Evolutionary conservation across 2,797 vertebrate genomes (phyloP), one percentile per base, ranked within the genome.

Genomic region (Gymnoscopelus microlampas): DNA sequence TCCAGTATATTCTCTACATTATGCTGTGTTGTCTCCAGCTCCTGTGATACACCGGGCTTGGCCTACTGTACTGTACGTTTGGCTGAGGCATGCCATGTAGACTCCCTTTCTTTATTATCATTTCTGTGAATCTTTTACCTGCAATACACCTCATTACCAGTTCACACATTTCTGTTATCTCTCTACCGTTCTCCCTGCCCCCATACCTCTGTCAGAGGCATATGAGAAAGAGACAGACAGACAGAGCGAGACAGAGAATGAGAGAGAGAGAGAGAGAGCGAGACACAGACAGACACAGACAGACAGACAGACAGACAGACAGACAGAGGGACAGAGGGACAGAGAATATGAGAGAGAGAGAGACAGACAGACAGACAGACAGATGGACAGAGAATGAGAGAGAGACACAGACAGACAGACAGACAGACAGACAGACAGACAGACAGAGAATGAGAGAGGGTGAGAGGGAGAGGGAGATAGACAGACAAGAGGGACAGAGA

Each of bases 61-160:
- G 1, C 19, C 1, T 19, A 19, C 19, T 19, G 19, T 19, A 19
- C 19, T 19, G 19, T 19, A 19, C 19, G 19, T 19, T 19, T 19
- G 19, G 19, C 19, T 1, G 19, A 19, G 60, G 63, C 35, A 47
- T 61, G 35, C 10, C 12, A 2, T 39, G 24, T 58, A 32, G 23
- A 61, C 55, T 49, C 53, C 23, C 24, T 9, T 29, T 5, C 23
- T 66, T 63, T 72, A 68, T 53, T 50, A 23, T 53, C 10, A 53
- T 57, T 62, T 39, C 62, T 48, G n/a, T 60, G 14, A n/a, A 48
- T 13, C 51, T 69, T 56, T 53, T 39, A 9, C 53, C 55, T 60
- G 35, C 29, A 23, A 66, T 67, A 2, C 47, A 48, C 7, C 12
- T 8, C 4, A 19, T 48, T 48, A 8, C 12, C 7, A 48, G 47